phyloP scores from a whole-genome alignment of 2,888 invertebrate species.

The Lydus trimaculatus region DNA sequence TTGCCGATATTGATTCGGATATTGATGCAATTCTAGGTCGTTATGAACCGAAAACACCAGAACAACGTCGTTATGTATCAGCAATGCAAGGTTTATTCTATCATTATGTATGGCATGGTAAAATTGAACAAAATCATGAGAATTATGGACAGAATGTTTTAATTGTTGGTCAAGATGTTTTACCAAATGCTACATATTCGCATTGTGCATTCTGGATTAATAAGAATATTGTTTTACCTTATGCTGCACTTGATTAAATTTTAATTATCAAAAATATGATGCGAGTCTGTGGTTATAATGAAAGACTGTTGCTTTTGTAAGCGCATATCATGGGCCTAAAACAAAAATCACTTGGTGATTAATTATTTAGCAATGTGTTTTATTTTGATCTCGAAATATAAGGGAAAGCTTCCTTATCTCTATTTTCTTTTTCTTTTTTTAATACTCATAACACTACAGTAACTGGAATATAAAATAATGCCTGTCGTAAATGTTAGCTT shows the following conservation, averaged over 20 bases:
- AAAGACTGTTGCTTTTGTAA: not conserved
- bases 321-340: slow-evolving; percentile 1
- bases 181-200: slow-evolving; percentile 70
- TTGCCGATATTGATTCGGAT: slow-evolving; percentile 66
- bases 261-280: not conserved
- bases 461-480: not conserved
- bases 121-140: slow-evolving; percentile 68
- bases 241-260: slow-evolving; percentile 76
- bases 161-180: slow-evolving; percentile 75
- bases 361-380: not conserved
- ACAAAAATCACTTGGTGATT: not conserved
- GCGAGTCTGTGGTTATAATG: not conserved
- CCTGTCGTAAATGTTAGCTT: slow-evolving; percentile 2
- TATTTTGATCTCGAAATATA: not conserved
- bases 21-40: slow-evolving; percentile 82
- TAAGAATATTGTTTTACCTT: slow-evolving; percentile 76
- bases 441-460: not conserved
- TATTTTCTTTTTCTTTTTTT: too few relatives aligned
- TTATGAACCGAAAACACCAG: slow-evolving; percentile 74
- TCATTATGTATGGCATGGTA: slow-evolving; percentile 81
- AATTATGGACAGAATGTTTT: slow-evolving; percentile 63
- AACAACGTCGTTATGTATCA: slow-evolving; percentile 76
- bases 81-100: slow-evolving; percentile 86
- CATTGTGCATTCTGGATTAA: slow-evolving; percentile 81
- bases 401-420: not conserved